phyloP scores from a whole-genome alignment of 2,888 invertebrate species.

The Drosophila prolongata region DNA sequence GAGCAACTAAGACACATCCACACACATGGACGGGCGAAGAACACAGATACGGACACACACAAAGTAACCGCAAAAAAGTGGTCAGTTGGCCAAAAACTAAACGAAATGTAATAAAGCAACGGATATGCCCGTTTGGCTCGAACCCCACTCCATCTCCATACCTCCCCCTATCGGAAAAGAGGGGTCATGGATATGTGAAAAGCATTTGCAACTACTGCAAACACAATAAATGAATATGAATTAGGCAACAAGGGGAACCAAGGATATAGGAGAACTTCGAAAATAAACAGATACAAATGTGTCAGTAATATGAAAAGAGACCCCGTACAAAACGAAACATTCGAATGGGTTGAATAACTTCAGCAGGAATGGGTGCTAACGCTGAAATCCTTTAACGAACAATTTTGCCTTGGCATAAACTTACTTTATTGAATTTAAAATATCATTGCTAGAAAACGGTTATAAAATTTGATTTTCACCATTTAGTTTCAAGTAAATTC shows the following conservation, averaged over 20 bases:
- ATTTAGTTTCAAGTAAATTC: background rate
- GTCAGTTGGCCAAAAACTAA: constrained; percentile 79
- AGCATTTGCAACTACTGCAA: constrained; percentile 37
- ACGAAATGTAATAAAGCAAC: constrained; percentile 78
- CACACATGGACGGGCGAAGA: constrained; percentile 28
- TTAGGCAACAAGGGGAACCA: constrained; percentile 53
- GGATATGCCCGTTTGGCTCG: constrained; percentile 76
- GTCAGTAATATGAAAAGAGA: constrained; percentile 6
- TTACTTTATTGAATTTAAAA: background rate
- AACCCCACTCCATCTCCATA: constrained; percentile 37
- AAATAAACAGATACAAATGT: constrained; percentile 11
- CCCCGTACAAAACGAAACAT: constrained; percentile 3
- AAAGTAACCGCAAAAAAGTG: constrained; percentile 77
- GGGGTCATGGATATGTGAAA: constrained; percentile 42
- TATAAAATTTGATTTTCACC: background rate
- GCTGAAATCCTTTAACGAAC: too few relatives aligned
- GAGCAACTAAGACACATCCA: constrained; percentile 44
- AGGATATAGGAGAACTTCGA: constrained; percentile 3
- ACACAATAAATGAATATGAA: constrained; percentile 77
- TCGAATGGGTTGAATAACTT: constrained; percentile 13
- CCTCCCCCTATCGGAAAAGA: background rate
- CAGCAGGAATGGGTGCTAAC: background rate
- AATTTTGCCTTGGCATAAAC: too few relatives aligned
- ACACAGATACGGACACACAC: constrained; percentile 43
- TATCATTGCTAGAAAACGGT: background rate